Conservation (phyloP, 2,113 vertebrate genomes). For the Seriola quinqueradiata region DNA sequence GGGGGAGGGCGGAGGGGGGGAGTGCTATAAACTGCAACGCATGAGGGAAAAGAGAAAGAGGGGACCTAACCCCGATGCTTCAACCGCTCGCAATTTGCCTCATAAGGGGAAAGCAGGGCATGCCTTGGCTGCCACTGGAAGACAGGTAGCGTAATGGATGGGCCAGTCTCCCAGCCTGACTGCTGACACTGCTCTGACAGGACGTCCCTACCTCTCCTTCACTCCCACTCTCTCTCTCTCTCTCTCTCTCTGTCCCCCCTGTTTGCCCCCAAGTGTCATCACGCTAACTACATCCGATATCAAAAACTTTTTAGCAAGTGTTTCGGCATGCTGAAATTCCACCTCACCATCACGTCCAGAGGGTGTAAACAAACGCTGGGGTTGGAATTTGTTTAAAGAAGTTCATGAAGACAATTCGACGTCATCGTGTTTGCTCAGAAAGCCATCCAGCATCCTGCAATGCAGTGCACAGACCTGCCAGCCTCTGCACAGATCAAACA, state of each 20-base stretch:
- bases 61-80: conserved; percentile 66
- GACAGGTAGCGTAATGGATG: conserved; percentile 76
- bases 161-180: conserved; percentile 57
- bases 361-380: conserved; percentile 19
- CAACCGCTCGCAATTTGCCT: conserved; percentile 68
- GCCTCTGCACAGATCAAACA: neutral
- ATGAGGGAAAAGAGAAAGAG: conserved; percentile 56
- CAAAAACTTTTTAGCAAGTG: conserved; percentile 26
- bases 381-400: conserved; percentile 19
- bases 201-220: conserved; percentile 71
- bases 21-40: conserved; percentile 71
- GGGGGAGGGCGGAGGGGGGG: neutral
- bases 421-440: neutral
- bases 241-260: neutral
- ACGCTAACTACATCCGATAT: conserved; percentile 55
- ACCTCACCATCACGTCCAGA: neutral
- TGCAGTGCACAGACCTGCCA: neutral
- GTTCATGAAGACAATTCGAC: neutral
- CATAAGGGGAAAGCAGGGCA: conserved; percentile 75
- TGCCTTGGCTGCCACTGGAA: conserved; percentile 62
- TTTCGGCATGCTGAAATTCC: conserved; percentile 14
- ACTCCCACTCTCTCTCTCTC: conserved; percentile 15
- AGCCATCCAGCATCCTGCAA: neutral
- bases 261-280: conserved; percentile 46
- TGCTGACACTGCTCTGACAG: conserved; percentile 80